These are phyloP conservation scores for Acleris emargana DNA, from an alignment of 2,888 invertebrate species.

Conservation along the genomic window DNA sequence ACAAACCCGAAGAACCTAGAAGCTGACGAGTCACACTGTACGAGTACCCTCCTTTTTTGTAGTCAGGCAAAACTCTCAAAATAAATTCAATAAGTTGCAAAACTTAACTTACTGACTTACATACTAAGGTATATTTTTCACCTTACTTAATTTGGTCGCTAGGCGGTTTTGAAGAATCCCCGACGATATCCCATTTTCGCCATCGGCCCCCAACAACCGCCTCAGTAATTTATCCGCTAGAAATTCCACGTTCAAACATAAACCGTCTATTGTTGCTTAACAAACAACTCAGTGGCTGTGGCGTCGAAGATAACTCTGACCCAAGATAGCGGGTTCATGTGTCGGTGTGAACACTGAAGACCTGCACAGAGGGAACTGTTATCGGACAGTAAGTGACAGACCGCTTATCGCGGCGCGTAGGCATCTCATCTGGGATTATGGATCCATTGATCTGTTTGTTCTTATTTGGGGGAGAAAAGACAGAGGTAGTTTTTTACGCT, in stretches of 20 bases:
- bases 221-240: conserved; percentile 1
- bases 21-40: too few species aligned
- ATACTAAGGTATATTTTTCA: too few species aligned
- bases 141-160: too few species aligned
- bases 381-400: conserved; percentile 17
- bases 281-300: conserved; percentile 9
- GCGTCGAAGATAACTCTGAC: conserved; percentile 40
- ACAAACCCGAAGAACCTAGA: too few species aligned
- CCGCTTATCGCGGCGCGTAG: conserved; percentile 2
- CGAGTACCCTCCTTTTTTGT: too few species aligned
- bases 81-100: too few species aligned
- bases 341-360: conserved; percentile 48
- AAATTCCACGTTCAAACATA: conserved; percentile 12
- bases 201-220: neutral
- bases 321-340: conserved; percentile 58
- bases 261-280: conserved; percentile 9
- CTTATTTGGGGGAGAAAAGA: too few species aligned
- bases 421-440: conserved; percentile 12
- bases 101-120: too few species aligned
- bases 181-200: neutral
- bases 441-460: neutral
- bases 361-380: conserved; percentile 59
- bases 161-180: too few species aligned
- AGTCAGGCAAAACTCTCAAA: too few species aligned
- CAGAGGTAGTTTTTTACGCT: too few species aligned